Percentiles rank a stretch among this genome's conserved stretches.
Conservation (phyloP, 2,113 vertebrate species). For the Mesoclemmys tuberculata region DNA sequence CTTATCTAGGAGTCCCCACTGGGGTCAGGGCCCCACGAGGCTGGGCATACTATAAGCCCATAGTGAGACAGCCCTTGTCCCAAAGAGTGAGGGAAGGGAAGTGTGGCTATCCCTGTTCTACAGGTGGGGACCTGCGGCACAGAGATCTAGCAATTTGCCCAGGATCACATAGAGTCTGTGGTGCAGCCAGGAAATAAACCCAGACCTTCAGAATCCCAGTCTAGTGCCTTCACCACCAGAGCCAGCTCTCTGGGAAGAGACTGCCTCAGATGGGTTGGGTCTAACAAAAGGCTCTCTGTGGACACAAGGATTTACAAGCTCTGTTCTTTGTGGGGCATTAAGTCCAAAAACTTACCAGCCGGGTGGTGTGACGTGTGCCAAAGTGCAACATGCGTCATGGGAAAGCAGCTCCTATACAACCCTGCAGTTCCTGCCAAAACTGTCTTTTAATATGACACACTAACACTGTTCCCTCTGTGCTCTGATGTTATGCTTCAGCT, state of each 20-base stretch:
- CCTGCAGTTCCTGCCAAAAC: background rate
- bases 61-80: background rate
- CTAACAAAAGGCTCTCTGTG: background rate
- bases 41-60: background rate
- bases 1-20: background rate
- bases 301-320: accelerated
- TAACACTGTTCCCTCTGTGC: background rate
- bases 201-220: background rate
- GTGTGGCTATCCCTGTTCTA: background rate
- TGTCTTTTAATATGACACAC: background rate
- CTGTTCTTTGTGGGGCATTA: background rate
- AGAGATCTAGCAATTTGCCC: background rate
- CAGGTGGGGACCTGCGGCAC: background rate
- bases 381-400: background rate
- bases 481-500: background rate
- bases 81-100: background rate
- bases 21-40: background rate
- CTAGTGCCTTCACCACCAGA: background rate
- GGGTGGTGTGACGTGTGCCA: background rate
- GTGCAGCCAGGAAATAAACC: background rate
- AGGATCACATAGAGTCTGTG: background rate
- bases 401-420: background rate
- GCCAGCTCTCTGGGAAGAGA: background rate
- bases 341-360: background rate
- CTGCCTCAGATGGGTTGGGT: background rate